phyloP scores from a whole-genome alignment of 2,888 invertebrate species.

The Ischnura elegans region DNA sequence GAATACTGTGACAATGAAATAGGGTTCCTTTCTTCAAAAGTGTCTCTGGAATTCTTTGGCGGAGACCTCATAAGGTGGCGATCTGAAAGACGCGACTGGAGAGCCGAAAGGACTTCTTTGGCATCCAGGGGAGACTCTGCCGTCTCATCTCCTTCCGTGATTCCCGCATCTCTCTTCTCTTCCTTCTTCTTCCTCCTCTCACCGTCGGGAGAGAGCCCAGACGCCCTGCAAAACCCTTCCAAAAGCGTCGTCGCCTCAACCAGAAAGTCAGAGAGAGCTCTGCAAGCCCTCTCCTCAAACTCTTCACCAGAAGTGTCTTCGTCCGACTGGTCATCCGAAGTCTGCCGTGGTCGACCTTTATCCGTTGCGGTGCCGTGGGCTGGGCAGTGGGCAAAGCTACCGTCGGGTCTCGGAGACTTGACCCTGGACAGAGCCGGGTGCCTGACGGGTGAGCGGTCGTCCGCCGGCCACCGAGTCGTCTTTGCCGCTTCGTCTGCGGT shows the following conservation, averaged over 20 bases:
- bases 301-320: not conserved
- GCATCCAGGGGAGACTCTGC: constrained; percentile 20
- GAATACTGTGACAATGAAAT: not conserved
- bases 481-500: not conserved
- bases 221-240: constrained; percentile 48
- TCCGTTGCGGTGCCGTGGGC: not conserved
- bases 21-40: not conserved
- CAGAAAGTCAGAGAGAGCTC: constrained; percentile 29
- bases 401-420: constrained; percentile 23
- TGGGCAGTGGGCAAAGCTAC: not conserved
- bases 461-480: not conserved
- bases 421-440: not conserved
- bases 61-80: constrained; percentile 55
- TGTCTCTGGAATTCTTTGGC: not conserved
- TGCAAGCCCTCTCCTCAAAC: constrained; percentile 53
- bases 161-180: not conserved
- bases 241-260: constrained; percentile 37
- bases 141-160: not conserved
- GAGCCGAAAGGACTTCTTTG: constrained; percentile 41
- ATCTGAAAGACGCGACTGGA: constrained; percentile 22
- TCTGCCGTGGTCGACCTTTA: not conserved
- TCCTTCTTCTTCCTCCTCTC: not conserved
- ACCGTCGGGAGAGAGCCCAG: constrained; percentile 29
- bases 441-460: not conserved
- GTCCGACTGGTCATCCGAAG: not conserved